phyloP scores from a whole-genome alignment of 2,797 vertebrate genomes.

The Uromys caudimaculatus region DNA sequence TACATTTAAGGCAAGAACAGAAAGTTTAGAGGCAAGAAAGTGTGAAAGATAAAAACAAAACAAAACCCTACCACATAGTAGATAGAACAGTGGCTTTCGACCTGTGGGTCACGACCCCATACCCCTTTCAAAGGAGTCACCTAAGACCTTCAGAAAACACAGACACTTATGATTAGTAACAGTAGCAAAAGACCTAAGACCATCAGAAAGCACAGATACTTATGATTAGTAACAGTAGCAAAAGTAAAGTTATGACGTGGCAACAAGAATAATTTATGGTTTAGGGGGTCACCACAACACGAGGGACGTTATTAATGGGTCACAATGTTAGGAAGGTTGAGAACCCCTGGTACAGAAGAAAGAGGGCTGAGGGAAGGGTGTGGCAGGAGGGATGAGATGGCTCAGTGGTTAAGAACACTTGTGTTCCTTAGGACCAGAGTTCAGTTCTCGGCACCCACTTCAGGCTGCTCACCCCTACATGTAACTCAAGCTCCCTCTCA shows the following conservation, averaged over 20 bases:
- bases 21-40: background rate
- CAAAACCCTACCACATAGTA: background rate
- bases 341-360: background rate
- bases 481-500: background rate
- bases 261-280: background rate
- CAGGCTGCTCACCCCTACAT: background rate
- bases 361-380: background rate
- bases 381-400: background rate
- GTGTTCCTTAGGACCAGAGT: background rate
- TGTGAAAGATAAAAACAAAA: background rate
- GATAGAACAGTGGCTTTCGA: background rate
- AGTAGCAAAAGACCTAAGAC: background rate
- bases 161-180: background rate
- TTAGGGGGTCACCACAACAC: background rate
- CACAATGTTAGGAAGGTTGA: background rate
- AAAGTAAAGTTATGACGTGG: background rate
- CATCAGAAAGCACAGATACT: background rate
- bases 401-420: background rate
- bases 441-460: background rate
- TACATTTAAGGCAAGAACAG: background rate
- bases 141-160: background rate
- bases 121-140: background rate
- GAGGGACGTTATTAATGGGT: background rate
- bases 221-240: background rate
- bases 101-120: background rate